A percentile compares a stretch with the other conserved stretches of the same genome.
Conservation (phyloP, 2,888 invertebrate species). For the Cataglyphis rosenhaueri region DNA sequence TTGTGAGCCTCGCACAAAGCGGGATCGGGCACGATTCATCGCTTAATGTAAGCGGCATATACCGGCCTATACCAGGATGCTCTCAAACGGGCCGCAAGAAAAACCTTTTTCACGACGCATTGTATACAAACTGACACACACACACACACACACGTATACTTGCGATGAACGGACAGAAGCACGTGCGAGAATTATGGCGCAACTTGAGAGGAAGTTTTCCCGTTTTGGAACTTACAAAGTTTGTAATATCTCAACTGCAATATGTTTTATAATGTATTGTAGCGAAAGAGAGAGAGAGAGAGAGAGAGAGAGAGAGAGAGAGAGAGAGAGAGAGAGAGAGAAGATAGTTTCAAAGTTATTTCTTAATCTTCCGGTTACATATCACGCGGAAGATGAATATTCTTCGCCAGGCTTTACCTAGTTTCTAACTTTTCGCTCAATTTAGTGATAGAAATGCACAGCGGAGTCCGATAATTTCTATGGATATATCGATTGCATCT, state of each 20-base stretch:
- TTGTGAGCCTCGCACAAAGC: slow-evolving; percentile 35
- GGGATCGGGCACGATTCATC: slow-evolving; percentile 34
- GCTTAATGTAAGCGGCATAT: not conserved
- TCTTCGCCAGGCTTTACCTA: not conserved
- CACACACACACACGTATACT: not conserved
- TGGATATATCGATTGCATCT: not conserved
- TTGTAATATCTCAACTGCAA: slow-evolving; percentile 36
- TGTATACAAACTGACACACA: not conserved
- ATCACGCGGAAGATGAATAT: not conserved
- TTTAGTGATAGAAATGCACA: not conserved
- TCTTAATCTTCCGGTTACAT: not conserved
- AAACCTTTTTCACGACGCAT: not conserved
- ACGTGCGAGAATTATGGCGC: slow-evolving; percentile 19
- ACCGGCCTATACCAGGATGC: not conserved
- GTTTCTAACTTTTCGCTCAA: slow-evolving; percentile 10
- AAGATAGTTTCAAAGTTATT: slow-evolving; percentile 21
- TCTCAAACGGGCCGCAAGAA: slow-evolving; percentile 20
- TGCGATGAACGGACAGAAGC: slow-evolving; percentile 2
- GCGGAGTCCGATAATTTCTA: not conserved
- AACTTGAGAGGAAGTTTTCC: slow-evolving; percentile 30
- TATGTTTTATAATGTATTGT: slow-evolving; percentile 21
- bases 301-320: no score
- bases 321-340: no score
- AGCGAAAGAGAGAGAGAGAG: not conserved
- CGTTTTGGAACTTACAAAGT: slow-evolving; percentile 21